These are phyloP conservation scores for Acanthis flammea DNA, from an alignment of 2,797 vertebrate species.

Conservation along the genomic window DNA sequence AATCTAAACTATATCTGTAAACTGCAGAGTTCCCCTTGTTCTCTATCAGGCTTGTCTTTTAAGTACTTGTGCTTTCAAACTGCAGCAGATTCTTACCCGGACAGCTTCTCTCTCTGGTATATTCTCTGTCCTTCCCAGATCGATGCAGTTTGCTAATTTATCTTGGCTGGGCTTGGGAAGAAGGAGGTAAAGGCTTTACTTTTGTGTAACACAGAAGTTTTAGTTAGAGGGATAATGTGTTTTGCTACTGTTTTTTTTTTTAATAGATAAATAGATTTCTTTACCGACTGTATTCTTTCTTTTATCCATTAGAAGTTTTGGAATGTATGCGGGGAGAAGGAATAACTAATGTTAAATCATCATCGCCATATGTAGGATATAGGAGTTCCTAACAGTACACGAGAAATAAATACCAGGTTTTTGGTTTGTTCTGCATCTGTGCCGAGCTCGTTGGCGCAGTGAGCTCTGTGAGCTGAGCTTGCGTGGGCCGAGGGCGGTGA, in stretches of 20 bases:
- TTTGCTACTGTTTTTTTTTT: background rate
- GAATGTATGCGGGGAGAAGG: background rate
- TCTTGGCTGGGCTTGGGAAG: background rate
- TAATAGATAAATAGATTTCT: background rate
- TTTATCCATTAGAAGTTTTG: background rate
- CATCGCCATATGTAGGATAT: too few relatives aligned
- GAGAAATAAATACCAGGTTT: background rate
- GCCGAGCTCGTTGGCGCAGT: accelerated
- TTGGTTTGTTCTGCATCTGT: background rate
- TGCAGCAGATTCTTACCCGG: background rate
- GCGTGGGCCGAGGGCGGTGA: background rate
- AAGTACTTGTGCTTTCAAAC: background rate
- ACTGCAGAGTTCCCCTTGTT: background rate
- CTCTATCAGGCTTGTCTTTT: background rate
- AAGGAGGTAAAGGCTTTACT: background rate
- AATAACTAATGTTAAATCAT: accelerated
- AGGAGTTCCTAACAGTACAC: background rate
- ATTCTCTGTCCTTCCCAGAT: background rate
- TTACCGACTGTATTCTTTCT: accelerated
- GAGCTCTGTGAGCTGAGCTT: background rate
- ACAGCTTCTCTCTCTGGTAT: background rate
- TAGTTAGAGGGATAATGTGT: background rate
- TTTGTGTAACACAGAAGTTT: background rate
- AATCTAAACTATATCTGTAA: background rate
- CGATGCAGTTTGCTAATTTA: background rate